Base-by-base conservation (phyloP, 2,797 vertebrate genomes). In the Liparis tanakae region DNA sequence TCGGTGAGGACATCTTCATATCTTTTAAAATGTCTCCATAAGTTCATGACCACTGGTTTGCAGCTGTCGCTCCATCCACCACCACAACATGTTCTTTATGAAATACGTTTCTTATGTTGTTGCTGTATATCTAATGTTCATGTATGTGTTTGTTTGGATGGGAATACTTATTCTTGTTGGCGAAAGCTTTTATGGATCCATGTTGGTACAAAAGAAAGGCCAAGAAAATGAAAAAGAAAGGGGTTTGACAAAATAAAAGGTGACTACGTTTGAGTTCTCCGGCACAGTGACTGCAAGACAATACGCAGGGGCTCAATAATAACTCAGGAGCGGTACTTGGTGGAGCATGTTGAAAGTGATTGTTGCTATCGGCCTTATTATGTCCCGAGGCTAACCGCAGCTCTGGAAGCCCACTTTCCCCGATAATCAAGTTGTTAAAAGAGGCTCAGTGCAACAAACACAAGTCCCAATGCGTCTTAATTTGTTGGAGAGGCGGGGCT, bases 371-470 rank as follows among this genome's bases (percentile, higher is more conserved):
- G 7, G 39, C 20, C 15, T 64, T 7, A 50, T 64, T 18, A 22
- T 50, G 48, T 46, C 36, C 17, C 36, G 34, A 30, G 53, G 67
- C 68, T 46, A 63, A 63, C 8, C 30, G 10, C 53, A 55, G 43
- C 34, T 22, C 36, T 50, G 10, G 41, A 0, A 57, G 46, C 48
- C 60, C 76, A 68, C 55, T 63, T 51, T 34, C 48, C 43, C 15
- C 33, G 7, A 61, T 74, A 78, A 84, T 74, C 13, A 76, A 66
- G 56, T 70, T 78, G 34, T 78, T 76, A 34, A 51, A 39, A 30
- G 48, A 65, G 30, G 33, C 10, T 5, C 25, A 70, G 67, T 13
- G 22, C 34, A 56, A 44, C 58, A 79, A 59, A 71, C 59, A 34
- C 3, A 1, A 56, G 15, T 37, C 58, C 22, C 51, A 18, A 22